phyloP scores from a whole-genome alignment of 2,888 invertebrate genomes.

The Cyrtodaria siliqua region DNA sequence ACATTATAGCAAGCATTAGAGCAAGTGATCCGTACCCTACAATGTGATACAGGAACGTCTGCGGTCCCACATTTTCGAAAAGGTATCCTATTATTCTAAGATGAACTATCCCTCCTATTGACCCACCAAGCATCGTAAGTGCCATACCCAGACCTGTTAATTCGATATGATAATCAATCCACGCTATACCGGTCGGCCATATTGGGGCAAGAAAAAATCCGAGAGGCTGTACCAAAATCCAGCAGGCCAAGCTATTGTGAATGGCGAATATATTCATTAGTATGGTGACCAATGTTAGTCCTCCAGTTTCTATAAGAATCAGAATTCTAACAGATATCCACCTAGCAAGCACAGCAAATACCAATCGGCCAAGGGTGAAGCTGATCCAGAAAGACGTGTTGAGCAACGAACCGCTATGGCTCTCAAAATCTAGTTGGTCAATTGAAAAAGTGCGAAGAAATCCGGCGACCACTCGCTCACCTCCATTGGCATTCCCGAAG shows the following conservation, averaged over 20 bases:
- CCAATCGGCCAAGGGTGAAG: conserved; percentile 68
- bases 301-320: conserved; percentile 60
- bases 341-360: conserved; percentile 61
- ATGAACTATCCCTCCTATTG: conserved; percentile 69
- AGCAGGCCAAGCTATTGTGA: conserved; percentile 53
- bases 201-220: conserved; percentile 68
- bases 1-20: conserved; percentile 37
- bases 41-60: conserved; percentile 68
- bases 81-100: conserved; percentile 71
- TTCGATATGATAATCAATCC: conserved; percentile 72
- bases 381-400: conserved; percentile 76
- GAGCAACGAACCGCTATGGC: conserved; percentile 63
- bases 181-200: conserved; percentile 72
- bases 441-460: conserved; percentile 74
- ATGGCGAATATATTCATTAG: conserved; percentile 66
- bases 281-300: conserved; percentile 46
- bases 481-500: conserved; percentile 69
- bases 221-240: conserved; percentile 67
- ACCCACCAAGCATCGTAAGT: conserved; percentile 65
- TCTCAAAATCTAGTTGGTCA: conserved; percentile 67
- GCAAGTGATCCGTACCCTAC: conserved; percentile 57
- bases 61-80: conserved; percentile 65
- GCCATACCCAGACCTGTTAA: conserved; percentile 72
- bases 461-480: conserved; percentile 69
- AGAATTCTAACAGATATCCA: conserved; percentile 66